These are phyloP conservation scores for Neosilurus hyrtlii DNA, from an alignment of 2,797 vertebrate species.

Conservation along the genomic window DNA sequence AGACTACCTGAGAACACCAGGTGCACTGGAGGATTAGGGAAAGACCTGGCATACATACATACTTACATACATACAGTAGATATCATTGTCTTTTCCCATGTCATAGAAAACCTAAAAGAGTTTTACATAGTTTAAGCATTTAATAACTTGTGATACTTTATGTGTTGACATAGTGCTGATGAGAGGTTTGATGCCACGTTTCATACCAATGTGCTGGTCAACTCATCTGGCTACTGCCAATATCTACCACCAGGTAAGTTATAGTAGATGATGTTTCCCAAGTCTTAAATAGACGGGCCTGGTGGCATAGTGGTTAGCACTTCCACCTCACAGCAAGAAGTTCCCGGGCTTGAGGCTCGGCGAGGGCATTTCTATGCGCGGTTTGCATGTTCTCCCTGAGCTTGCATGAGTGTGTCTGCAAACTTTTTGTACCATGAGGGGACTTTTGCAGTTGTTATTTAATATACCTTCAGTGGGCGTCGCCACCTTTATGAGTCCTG, in stretches of 20 bases:
- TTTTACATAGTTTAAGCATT: constrained; percentile 10
- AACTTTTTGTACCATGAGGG: neutral
- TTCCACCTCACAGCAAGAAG: too few species aligned
- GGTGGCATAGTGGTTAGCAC: too few species aligned
- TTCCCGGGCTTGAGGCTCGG: too few species aligned
- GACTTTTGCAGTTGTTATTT: neutral
- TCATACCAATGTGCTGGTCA: constrained; percentile 88
- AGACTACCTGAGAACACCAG: too few species aligned
- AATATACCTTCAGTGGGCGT: neutral
- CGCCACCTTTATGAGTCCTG: too few species aligned
- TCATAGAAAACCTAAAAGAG: constrained; percentile 13
- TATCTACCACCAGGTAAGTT: constrained; percentile 89
- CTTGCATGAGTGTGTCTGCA: neutral
- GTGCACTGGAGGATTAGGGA: too few species aligned
- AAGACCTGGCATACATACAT: too few species aligned
- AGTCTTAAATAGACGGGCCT: neutral
- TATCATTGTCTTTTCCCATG: constrained; percentile 13
- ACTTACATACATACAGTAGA: neutral
- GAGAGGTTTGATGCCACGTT: constrained; percentile 90
- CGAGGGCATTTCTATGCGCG: too few species aligned
- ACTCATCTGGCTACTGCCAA: constrained; percentile 80
- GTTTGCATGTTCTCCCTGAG: too few species aligned
- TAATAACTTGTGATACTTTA: neutral
- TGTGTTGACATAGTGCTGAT: constrained; percentile 78
- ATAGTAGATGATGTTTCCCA: neutral